A percentile compares a stretch with the other conserved stretches of the same genome.
Evolutionary conservation across 2,888 invertebrate genomes (phyloP).

Genomic region (Drosophila monieri): DNA sequence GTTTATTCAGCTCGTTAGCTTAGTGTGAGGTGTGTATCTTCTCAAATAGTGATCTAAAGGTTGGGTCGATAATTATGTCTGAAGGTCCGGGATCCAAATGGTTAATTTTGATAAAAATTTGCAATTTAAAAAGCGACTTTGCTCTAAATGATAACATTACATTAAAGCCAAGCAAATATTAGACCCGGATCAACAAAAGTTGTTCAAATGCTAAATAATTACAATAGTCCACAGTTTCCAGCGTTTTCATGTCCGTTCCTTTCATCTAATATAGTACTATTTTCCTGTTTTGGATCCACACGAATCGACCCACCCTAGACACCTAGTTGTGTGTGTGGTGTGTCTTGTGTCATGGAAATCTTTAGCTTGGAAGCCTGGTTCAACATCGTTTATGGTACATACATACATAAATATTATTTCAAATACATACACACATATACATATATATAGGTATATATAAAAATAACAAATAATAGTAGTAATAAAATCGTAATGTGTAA

Average conservation of each 20-base stretch:
- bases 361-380: constrained; percentile 75
- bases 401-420: constrained; percentile 66
- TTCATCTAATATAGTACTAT: not conserved
- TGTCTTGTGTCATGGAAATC: constrained; percentile 57
- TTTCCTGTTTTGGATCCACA: not conserved
- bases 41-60: constrained; percentile 17
- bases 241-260: not conserved
- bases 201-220: not conserved
- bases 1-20: constrained; percentile 64
- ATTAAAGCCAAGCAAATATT: not conserved
- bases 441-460: constrained; percentile 61
- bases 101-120: not conserved
- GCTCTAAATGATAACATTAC: not conserved
- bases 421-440: constrained; percentile 62
- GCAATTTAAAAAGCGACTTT: not conserved
- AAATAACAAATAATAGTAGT: constrained; percentile 78
- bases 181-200: not conserved
- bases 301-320: constrained; percentile 13
- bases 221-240: not conserved
- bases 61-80: constrained; percentile 9
- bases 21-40: constrained; percentile 40
- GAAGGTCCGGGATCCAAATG: not conserved
- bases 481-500: constrained; percentile 77
- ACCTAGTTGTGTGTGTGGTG: constrained; percentile 25
- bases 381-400: constrained; percentile 70